Evolutionary conservation across 2,797 vertebrate species (phyloP), one percentile per base, ranked within the genome.

Genomic region (Orientallactaga sibirica): DNA sequence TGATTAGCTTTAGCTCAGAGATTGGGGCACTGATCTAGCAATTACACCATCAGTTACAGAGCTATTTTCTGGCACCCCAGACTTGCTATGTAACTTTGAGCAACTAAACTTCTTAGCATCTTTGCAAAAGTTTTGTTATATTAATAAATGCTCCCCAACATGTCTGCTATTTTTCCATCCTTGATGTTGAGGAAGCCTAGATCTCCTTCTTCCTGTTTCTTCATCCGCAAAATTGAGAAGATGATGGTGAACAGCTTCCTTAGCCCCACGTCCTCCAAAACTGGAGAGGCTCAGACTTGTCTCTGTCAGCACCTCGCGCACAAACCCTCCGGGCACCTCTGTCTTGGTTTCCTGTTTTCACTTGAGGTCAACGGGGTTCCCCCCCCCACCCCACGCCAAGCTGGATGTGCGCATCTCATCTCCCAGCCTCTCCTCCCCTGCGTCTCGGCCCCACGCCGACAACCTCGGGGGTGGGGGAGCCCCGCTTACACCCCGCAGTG

Each of bases 301-400:
- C 83, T 58, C 68, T 15, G 82, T 1, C 70, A 89, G 29, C 7
- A 1, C 64, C 68, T 7, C 27, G 67, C 74, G 37, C 29, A 33
- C 52, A 61, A 20, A 78, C 89, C 70, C 84, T 84, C 64, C 25
- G 0, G 77, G 37, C 25, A 18, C 52, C 1, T 7, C 71, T 27
- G 61, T n/a, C 12, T 78, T 5, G 80, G n/a, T 48, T 94, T 92
- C 78, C 77, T 29, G 91, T 52, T 82, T 92, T 91, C 64, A 41
- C 70, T 48, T 22, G 68, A 86, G 37, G 77, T 84, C 37, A 22
- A 55, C 11, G 8, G 55, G 15, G 24, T 68, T 67, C 6, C 2
- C 2, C 7, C 41, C 74, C 77, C 43, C 48, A 4, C 48, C 4
- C 48, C 48, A 7, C 52, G 6, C 52, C n/a, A 64, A 41, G 68